phyloP scores from a whole-genome alignment of 2,797 vertebrate genomes.

The Morelia viridis region DNA sequence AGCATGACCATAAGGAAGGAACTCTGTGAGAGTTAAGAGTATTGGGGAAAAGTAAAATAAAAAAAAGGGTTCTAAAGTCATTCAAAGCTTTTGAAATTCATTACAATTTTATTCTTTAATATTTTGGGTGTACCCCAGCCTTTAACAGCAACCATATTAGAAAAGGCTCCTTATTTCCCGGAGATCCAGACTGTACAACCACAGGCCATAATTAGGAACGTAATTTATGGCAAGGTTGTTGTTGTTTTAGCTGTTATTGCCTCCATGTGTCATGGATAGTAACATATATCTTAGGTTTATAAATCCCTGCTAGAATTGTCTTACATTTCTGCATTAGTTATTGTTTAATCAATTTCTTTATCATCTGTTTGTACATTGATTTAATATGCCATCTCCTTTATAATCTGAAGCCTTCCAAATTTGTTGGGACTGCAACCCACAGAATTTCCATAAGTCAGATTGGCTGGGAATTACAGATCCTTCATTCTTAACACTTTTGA shows the following conservation, averaged over 20 bases:
- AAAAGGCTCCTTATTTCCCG: neutral
- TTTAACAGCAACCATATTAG: neutral
- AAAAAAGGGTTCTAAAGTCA: neutral
- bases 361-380: constrained; percentile 30
- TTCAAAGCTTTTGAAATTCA: constrained; percentile 5
- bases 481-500: neutral
- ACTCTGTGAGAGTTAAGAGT: neutral
- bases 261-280: constrained; percentile 20
- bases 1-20: neutral
- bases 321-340: neutral
- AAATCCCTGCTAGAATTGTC: neutral
- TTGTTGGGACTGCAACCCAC: neutral
- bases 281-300: neutral
- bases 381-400: constrained; percentile 4
- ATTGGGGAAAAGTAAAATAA: neutral
- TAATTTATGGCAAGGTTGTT: constrained; percentile 1
- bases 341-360: constrained; percentile 9
- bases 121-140: neutral
- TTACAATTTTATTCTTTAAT: neutral
- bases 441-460: neutral
- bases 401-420: neutral
- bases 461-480: neutral
- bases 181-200: neutral
- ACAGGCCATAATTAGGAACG: constrained; percentile 19
- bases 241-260: neutral